These are phyloP conservation scores for Entomyzon cyanotis DNA, from an alignment of 2,113 vertebrate genomes.

Conservation along the genomic window DNA sequence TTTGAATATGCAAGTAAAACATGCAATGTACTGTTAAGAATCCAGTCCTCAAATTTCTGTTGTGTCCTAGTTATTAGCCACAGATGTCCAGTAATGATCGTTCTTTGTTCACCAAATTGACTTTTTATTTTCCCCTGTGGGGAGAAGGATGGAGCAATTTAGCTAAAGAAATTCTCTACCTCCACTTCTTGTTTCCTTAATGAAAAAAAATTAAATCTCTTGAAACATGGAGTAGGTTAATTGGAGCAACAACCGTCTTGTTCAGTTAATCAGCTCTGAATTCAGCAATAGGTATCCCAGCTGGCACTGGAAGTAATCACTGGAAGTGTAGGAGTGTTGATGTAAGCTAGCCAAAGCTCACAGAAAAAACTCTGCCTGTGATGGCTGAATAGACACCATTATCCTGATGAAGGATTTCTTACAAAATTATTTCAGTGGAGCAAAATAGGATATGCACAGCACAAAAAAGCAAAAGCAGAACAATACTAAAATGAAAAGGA, in stretches of 20 bases:
- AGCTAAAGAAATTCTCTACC: neutral
- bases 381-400: conserved; percentile 28
- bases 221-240: conserved; percentile 43
- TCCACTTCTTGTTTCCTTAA: conserved; percentile 44
- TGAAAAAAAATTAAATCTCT: conserved; percentile 35
- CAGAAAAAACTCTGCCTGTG: conserved; percentile 22
- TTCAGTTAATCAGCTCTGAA: conserved; percentile 55
- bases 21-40: neutral
- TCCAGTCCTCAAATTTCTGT: neutral
- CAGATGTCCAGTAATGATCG: neutral
- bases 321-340: conserved; percentile 27
- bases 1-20: conserved; percentile 13
- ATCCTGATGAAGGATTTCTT: conserved; percentile 25
- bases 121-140: neutral
- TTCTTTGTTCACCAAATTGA: conserved; percentile 35
- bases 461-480: conserved; percentile 1
- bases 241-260: conserved; percentile 41
- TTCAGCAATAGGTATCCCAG: conserved; percentile 51
- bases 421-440: conserved; percentile 26
- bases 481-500: conserved; percentile 23
- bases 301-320: conserved; percentile 42
- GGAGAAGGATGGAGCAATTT: conserved; percentile 1
- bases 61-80: neutral
- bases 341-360: conserved; percentile 17
- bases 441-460: conserved; percentile 3